Evolutionary conservation across 2,888 invertebrate species (phyloP).

Genomic region (Eupithecia vulgata): DNA sequence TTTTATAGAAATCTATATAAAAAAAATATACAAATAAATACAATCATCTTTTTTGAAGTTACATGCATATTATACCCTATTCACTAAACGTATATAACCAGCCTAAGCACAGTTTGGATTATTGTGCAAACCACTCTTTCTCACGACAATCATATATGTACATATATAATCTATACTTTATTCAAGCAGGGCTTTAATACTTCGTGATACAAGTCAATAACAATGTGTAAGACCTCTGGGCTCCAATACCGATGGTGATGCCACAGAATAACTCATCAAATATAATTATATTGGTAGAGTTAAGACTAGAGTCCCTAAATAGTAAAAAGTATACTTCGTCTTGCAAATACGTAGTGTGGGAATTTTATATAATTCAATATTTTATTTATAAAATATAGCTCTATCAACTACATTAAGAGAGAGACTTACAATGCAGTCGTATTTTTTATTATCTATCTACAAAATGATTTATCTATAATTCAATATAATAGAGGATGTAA

Average conservation of each 20-base stretch:
- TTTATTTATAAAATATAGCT: slow-evolving; percentile 28
- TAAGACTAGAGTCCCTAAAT: neutral
- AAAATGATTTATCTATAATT: slow-evolving; percentile 14
- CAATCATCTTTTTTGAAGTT: too few relatives aligned
- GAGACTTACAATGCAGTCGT: slow-evolving; percentile 29
- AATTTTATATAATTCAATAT: slow-evolving; percentile 13
- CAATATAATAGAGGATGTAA: neutral
- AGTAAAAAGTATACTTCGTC: neutral
- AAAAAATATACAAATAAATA: too few relatives aligned
- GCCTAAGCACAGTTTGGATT: neutral
- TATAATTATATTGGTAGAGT: neutral
- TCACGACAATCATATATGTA: neutral
- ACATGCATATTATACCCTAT: neutral
- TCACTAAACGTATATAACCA: neutral
- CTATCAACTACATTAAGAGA: slow-evolving; percentile 11
- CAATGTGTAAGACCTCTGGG: neutral
- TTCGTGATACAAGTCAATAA: neutral
- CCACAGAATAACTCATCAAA: neutral
- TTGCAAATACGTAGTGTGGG: neutral
- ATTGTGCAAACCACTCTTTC: neutral
- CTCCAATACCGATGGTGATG: neutral
- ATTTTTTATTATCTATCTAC: slow-evolving; percentile 27
- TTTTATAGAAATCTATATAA: too few relatives aligned
- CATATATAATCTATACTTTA: neutral
- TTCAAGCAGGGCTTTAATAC: neutral